Percentiles rank a stretch among this genome's conserved stretches.
These are phyloP conservation scores for Cephus cinctus DNA, from an alignment of 1,140 invertebrate genomes.

Conservation along the genomic window DNA sequence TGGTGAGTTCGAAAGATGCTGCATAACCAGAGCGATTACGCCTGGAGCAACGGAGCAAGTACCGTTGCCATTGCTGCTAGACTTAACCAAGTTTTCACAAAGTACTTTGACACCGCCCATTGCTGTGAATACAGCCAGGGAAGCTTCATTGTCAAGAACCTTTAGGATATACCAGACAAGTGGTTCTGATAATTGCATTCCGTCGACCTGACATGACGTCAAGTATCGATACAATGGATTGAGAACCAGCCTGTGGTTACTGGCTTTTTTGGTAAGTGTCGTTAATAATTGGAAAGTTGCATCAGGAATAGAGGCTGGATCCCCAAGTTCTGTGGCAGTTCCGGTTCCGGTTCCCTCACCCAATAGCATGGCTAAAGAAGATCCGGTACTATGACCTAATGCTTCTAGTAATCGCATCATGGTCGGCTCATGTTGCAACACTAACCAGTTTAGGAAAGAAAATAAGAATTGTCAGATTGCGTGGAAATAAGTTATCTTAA, in stretches of 20 bases:
- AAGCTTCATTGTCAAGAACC: conserved; percentile 68
- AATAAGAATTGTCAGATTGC: conserved; percentile 15
- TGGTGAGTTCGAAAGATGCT: conserved; percentile 60
- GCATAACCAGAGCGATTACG: conserved; percentile 64
- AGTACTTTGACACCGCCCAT: conserved; percentile 63
- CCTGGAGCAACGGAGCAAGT: conserved; percentile 34
- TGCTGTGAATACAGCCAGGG: conserved; percentile 66
- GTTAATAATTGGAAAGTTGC: conserved; percentile 80
- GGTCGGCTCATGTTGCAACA: conserved; percentile 73
- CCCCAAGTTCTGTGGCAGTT: conserved; percentile 53
- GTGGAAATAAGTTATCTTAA: conserved; percentile 7
- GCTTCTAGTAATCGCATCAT: conserved; percentile 80
- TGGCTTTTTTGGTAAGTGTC: conserved; percentile 69
- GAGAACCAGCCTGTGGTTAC: conserved; percentile 70
- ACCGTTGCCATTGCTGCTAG: conserved; percentile 48
- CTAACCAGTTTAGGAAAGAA: no score
- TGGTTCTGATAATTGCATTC: conserved; percentile 70
- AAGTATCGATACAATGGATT: conserved; percentile 75
- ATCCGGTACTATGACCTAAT: conserved; percentile 68
- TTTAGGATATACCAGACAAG: conserved; percentile 73
- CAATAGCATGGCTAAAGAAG: conserved; percentile 63
- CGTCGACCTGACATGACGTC: conserved; percentile 58
- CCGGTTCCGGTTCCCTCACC: conserved; percentile 36
- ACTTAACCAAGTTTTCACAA: conserved; percentile 60
- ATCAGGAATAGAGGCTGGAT: conserved; percentile 75